These are phyloP conservation scores for Oncorhynchus keta DNA, from an alignment of 2,113 vertebrate genomes.

Conservation along the genomic window DNA sequence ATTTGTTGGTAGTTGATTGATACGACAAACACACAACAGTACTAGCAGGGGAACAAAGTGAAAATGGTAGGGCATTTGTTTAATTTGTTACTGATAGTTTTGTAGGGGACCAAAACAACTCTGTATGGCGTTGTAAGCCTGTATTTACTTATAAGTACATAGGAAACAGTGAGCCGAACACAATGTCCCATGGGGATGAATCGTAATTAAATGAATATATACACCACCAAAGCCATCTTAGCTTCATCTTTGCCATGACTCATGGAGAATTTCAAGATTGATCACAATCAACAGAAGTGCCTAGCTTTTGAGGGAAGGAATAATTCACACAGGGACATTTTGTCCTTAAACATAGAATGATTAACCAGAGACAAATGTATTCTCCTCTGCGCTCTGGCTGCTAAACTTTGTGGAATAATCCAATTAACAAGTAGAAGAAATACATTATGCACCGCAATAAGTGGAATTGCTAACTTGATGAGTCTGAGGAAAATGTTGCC, in stretches of 20 bases:
- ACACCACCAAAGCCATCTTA: too few species aligned
- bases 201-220: not conserved
- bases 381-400: constrained; percentile 13
- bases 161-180: not conserved
- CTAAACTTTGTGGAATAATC: constrained; percentile 34
- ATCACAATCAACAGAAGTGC: not conserved
- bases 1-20: not conserved
- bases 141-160: not conserved
- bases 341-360: constrained; percentile 36
- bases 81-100: not conserved
- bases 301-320: not conserved
- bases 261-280: too few species aligned
- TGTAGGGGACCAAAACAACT: not conserved
- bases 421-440: constrained; percentile 34
- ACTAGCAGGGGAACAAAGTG: not conserved
- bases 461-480: constrained; percentile 30
- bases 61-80: not conserved
- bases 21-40: too few species aligned
- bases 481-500: constrained; percentile 35
- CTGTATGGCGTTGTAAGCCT: not conserved
- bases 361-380: constrained; percentile 49
- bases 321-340: constrained; percentile 24
- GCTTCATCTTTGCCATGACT: not conserved
- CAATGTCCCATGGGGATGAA: not conserved
- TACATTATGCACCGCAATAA: constrained; percentile 28